Evolutionary conservation across 92 coral and sea anemone species (phyloP).

Genomic region (Pocillopora meandrina): DNA sequence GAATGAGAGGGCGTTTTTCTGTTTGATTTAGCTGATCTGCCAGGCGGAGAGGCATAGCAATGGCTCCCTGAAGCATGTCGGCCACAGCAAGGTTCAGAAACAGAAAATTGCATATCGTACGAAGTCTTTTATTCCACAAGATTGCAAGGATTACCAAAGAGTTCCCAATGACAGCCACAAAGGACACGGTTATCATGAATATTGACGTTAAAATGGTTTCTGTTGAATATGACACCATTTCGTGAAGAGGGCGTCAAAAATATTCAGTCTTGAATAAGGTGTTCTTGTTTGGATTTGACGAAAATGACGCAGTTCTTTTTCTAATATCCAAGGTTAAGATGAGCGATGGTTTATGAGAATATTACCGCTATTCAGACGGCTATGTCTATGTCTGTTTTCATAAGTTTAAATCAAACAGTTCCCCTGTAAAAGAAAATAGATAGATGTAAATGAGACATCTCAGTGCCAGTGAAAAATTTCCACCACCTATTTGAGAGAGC

Average conservation of each 20-base stretch:
- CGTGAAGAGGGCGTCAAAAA: background rate
- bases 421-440: background rate
- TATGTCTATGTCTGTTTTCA: background rate
- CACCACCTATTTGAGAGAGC: background rate
- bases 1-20: slow-evolving; percentile 68
- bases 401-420: background rate
- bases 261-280: too few species aligned
- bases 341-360: too few species aligned
- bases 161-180: slow-evolving; percentile 76
- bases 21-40: slow-evolving; percentile 83
- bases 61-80: slow-evolving; percentile 87
- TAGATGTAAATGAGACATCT: background rate
- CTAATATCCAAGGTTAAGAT: too few species aligned
- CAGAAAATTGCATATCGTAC: slow-evolving; percentile 77
- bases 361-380: too few species aligned
- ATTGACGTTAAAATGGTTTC: slow-evolving; percentile 62
- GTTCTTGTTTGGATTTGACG: too few species aligned
- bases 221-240: slow-evolving; percentile 24
- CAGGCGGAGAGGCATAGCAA: slow-evolving; percentile 87
- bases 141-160: slow-evolving; percentile 81
- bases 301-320: too few species aligned
- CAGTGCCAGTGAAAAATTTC: background rate
- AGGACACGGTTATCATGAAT: slow-evolving; percentile 65
- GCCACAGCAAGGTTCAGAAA: slow-evolving; percentile 94
- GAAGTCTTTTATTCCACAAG: slow-evolving; percentile 79